Conservation (phyloP, 2,797 vertebrate genomes). For the Rhynchonycteris naso region DNA sequence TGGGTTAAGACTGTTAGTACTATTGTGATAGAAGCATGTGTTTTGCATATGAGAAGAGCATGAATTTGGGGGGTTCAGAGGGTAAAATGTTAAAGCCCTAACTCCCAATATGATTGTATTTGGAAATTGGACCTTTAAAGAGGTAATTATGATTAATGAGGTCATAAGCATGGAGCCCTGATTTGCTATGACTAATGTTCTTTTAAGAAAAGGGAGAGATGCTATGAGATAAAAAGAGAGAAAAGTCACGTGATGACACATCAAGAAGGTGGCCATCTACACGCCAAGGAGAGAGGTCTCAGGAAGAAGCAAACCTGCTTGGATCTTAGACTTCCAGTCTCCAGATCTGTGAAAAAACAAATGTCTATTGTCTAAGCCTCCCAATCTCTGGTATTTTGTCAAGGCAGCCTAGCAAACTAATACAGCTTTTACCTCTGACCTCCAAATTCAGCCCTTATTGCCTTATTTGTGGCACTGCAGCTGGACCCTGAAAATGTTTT, state of each 20-base stretch:
- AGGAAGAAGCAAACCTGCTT: background rate
- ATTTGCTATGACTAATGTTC: background rate
- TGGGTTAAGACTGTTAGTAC: background rate
- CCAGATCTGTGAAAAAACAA: background rate
- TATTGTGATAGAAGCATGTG: background rate
- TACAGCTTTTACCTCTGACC: background rate
- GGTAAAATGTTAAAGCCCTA: background rate
- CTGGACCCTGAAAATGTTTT: background rate
- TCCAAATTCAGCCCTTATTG: background rate
- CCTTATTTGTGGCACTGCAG: background rate
- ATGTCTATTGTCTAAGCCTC: background rate
- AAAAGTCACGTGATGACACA: background rate
- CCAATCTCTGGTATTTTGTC: background rate
- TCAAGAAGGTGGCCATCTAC: background rate
- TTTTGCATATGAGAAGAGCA: background rate
- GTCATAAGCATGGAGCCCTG: background rate
- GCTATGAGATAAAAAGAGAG: background rate
- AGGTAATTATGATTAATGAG: background rate
- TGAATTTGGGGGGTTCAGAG: background rate
- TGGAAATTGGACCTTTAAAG: background rate
- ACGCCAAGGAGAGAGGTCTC: background rate
- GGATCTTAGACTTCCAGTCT: background rate
- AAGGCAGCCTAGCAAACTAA: background rate
- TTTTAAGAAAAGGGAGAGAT: background rate
- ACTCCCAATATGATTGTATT: background rate